phyloP scores from a whole-genome alignment of 1,140 invertebrate species.

The Drosophila baimaii region DNA sequence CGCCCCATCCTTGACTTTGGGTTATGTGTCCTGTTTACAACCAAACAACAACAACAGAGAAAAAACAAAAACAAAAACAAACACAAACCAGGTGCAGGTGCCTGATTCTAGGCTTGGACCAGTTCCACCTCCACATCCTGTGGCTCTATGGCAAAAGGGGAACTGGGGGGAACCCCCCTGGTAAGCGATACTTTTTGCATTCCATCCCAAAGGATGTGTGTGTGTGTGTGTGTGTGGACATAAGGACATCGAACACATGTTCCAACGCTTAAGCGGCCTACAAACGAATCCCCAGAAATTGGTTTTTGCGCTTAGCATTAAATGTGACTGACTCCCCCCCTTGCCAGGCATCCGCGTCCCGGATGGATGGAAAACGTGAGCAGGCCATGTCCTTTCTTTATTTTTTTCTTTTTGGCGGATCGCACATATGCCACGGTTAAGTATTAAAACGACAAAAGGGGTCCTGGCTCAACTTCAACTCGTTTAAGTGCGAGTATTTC shows the following conservation, averaged over 20 bases:
- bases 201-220: no score
- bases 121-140: neutral
- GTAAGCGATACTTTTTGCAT: slow-evolving; percentile 15
- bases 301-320: slow-evolving; percentile 25
- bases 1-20: slow-evolving; percentile 2
- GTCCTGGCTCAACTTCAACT: slow-evolving; percentile 4
- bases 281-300: slow-evolving; percentile 14
- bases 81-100: slow-evolving; percentile 1
- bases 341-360: no score
- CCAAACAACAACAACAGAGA: neutral
- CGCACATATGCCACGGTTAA: slow-evolving; percentile 2
- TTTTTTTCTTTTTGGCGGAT: slow-evolving; percentile 4
- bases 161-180: neutral
- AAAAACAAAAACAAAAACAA: neutral
- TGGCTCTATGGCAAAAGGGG: no score
- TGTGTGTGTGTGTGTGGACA: slow-evolving; percentile 24
- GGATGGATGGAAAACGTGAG: no score
- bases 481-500: slow-evolving; percentile 21
- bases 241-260: slow-evolving; percentile 24
- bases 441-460: slow-evolving; percentile 6
- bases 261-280: slow-evolving; percentile 8
- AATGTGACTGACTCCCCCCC: neutral
- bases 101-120: neutral
- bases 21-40: neutral
- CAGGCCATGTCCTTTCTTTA: slow-evolving; percentile 6